Percentiles rank a stretch among this genome's conserved stretches.
Conservation (phyloP, 2,888 invertebrate genomes). For the Ichneumoninae sp. region DNA sequence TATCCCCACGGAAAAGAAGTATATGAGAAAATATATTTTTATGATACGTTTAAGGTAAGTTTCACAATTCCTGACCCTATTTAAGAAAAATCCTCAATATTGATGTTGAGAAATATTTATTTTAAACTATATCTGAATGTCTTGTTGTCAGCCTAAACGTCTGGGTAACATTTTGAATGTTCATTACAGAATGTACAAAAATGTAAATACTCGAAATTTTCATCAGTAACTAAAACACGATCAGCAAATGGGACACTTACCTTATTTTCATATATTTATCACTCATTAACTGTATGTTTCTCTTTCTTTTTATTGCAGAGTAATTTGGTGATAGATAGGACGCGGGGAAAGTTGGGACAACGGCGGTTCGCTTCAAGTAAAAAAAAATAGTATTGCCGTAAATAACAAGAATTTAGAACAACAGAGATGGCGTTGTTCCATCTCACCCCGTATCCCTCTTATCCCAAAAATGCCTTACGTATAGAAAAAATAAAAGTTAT, state of each 20-base stretch:
- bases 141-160: background rate
- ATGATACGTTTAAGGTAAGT: slow-evolving; percentile 37
- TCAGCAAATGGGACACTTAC: slow-evolving; percentile 49
- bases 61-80: slow-evolving; percentile 42
- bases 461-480: background rate
- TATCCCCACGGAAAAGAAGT: slow-evolving; percentile 63
- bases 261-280: slow-evolving; percentile 33
- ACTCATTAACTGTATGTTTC: background rate
- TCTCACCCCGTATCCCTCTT: background rate
- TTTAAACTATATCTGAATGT: background rate
- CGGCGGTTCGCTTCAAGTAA: too few relatives aligned
- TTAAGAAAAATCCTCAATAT: slow-evolving; percentile 13
- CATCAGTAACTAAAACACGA: slow-evolving; percentile 12
- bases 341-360: background rate
- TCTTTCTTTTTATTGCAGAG: background rate
- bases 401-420: background rate
- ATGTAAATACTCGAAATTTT: background rate
- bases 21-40: slow-evolving; percentile 53
- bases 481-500: background rate
- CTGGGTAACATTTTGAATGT: background rate
- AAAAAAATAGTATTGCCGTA: too few relatives aligned
- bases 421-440: background rate
- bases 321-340: background rate
- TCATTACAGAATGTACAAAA: background rate
- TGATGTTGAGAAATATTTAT: background rate